Percentiles rank a stretch among this genome's conserved stretches.
These are phyloP conservation scores for Pelusios castaneus DNA, from an alignment of 2,113 vertebrate species.

Conservation along the genomic window DNA sequence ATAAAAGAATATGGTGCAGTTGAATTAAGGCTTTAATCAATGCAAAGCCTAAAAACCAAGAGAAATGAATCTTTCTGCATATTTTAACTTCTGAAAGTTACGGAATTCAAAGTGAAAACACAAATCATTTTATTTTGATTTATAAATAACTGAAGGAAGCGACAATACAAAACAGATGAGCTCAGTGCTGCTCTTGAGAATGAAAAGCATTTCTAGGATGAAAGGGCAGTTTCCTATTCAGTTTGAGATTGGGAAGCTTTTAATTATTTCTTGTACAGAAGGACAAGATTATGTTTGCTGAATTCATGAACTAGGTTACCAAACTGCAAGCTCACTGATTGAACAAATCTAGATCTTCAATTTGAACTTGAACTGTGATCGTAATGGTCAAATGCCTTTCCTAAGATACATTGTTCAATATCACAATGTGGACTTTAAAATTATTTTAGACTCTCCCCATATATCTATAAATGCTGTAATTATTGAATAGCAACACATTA, in stretches of 20 bases:
- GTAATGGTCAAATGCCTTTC: neutral
- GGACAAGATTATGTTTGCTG: neutral
- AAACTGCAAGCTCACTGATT: neutral
- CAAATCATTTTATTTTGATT: neutral
- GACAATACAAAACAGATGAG: neutral
- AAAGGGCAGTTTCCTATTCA: slow-evolving; percentile 25
- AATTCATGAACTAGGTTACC: neutral
- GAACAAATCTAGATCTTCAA: neutral
- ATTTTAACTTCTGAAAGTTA: slow-evolving; percentile 20
- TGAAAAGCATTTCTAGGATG: neutral
- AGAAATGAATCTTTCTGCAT: neutral
- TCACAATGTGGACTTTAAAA: neutral
- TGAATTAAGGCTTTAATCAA: neutral
- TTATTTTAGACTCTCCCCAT: neutral
- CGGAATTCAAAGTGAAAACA: neutral
- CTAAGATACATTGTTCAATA: neutral
- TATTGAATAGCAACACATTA: neutral
- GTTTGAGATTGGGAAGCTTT: neutral
- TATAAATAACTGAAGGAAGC: slow-evolving; percentile 13
- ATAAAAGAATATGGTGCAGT: neutral
- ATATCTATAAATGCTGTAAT: neutral
- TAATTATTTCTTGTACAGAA: neutral
- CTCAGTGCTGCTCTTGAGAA: neutral
- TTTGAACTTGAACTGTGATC: neutral
- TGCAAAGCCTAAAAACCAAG: neutral